Evolutionary conservation across 2,888 invertebrate species (phyloP), one percentile per base, ranked within the genome.

Genomic region (Acleris cristana): DNA sequence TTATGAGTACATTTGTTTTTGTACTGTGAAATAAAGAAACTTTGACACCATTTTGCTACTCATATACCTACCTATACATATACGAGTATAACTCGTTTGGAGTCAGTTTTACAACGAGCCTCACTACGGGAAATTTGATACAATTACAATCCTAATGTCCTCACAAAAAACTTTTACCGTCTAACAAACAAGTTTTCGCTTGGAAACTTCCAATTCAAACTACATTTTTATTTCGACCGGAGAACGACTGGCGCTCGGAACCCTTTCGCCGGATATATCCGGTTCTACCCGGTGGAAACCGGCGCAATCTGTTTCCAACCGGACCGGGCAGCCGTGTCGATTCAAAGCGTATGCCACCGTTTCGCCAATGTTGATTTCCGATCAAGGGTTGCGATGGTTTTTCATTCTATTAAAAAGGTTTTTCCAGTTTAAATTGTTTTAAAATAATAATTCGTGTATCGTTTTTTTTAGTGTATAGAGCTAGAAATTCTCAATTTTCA

Each of bases 141-240:
- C 14, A 40, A 40, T 40, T 3, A 12, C 14, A 14, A 40, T 40
- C 14, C 40, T 14, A 40, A 40, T 40, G 14, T 12, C 3, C 5
- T 14, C 4, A 14, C 40, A 40, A 40, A 40, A 40, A 40, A 4
- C 40, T 14, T 40, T 40, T 10, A 14, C 3, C 40, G 14, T 40
- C 40, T 51, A 55, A 51, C 54, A 65, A 65, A 60, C 54, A 71
- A 76, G 64, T 65, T 76, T 67, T 16, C 66, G 12, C 45, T 45
- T 54, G 69, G 59, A 75, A 74, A 70, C 69, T 67, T 21, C 73
- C 64, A 70, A 72, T 40, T 40, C 69, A 71, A 66, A 53, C 65
- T 71, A 69, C 65, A 76, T 78, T 75, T 77, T 72, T 73, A 77
- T 72, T 72, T 71, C 69, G 12, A 44, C 60, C 52, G 45, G 34